Evolutionary conservation across 2,888 invertebrate species (phyloP), one percentile per base, ranked within the genome.

Genomic region (Drosophila siamana): DNA sequence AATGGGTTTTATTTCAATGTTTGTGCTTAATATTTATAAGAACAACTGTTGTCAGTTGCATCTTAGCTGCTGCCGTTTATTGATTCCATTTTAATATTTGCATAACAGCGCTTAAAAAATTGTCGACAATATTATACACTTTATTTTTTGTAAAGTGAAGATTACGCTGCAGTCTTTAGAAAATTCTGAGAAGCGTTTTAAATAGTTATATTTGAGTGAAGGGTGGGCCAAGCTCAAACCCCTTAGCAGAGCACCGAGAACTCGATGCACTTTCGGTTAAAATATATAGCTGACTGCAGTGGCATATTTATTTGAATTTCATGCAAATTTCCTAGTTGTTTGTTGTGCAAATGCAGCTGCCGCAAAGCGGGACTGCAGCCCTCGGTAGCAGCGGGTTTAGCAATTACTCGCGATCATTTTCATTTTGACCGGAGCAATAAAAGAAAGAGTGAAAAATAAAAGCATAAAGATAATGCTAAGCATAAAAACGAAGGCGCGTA

Each of bases 271-370:
- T 60, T 66, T 54, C 15, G 44, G 44, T 19, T 50, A 46, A 36
- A 51, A 44, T 61, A 69, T 74, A 61, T 60, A 63, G 51, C 69
- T 63, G 74, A 75, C 78, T 80, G 67, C 80, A 78, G 78, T 88
- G 91, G 86, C 90, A 90, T 91, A 90, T 91, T 91, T 91, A 91
- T 91, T 90, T 78, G 89, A 86, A 89, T 87, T 91, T 91, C 88
- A 91, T 91, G 91, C 90, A 90, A 91, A 91, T 91, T 89, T 73
- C 13, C 16, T 28, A 44, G 54, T n/a, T 60, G 47, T 54, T 54
- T 24, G n/a, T n/a, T 36, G 30, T 56, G 55, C 51, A 63, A 63
- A 36, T 59, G 76, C 76, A 77, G 76, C 78, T 76, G 76, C 61
- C 22, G 43, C 16, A 51, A 54, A 47, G 33, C 28, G 48, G 36